phyloP scores from a whole-genome alignment of 1,140 invertebrate species.

The Hylyphantes graminicola region DNA sequence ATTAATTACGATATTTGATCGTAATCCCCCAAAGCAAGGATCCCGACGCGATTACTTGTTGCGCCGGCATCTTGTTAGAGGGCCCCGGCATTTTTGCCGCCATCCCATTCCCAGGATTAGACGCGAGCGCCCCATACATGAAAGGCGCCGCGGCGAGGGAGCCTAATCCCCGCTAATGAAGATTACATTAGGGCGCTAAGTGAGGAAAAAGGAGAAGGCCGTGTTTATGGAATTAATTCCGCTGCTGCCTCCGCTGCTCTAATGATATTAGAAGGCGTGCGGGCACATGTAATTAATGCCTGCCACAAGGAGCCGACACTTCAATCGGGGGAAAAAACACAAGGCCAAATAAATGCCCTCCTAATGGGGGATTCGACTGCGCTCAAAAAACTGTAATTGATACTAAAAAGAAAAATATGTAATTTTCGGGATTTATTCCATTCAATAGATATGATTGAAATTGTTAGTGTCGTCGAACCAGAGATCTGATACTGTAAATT shows the following conservation, averaged over 20 bases:
- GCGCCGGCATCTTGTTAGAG: constrained; percentile 56
- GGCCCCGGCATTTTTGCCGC: constrained; percentile 43
- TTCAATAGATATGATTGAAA: too few species aligned
- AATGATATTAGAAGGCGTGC: constrained; percentile 60
- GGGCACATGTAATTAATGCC: constrained; percentile 54
- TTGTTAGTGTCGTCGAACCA: too few species aligned
- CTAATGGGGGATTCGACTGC: too few species aligned
- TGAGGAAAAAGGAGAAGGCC: constrained; percentile 55
- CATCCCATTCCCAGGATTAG: constrained; percentile 35
- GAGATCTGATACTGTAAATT: too few species aligned
- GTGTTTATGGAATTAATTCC: constrained; percentile 61
- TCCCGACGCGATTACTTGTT: constrained; percentile 57
- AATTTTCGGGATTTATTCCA: too few species aligned
- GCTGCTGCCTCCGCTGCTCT: constrained; percentile 40
- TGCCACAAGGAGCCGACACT: too few species aligned
- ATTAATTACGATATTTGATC: constrained; percentile 56
- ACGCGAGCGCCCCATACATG: constrained; percentile 22
- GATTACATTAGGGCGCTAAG: constrained; percentile 60
- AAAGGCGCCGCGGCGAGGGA: constrained; percentile 39
- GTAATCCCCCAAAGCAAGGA: constrained; percentile 38
- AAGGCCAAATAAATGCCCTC: too few species aligned
- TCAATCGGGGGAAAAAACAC: too few species aligned
- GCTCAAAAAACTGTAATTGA: too few species aligned
- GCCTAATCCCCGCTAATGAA: constrained; percentile 61
- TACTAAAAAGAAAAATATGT: too few species aligned